phyloP scores from a whole-genome alignment of 2,797 vertebrate species.

The Loris lydekkerianus region DNA sequence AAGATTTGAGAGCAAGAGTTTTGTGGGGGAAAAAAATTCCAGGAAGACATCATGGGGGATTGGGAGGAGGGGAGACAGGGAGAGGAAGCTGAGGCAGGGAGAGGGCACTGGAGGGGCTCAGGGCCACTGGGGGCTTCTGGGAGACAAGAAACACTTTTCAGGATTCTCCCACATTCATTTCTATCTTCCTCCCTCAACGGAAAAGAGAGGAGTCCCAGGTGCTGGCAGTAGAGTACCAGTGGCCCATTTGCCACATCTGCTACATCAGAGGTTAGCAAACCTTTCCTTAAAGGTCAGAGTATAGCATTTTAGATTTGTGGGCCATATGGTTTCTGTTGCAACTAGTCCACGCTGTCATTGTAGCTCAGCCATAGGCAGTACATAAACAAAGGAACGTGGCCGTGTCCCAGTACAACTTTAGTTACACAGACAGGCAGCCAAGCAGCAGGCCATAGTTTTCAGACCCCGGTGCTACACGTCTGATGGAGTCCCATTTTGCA shows the following conservation, averaged over 20 bases:
- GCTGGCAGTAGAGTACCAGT: background rate
- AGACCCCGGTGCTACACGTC: background rate
- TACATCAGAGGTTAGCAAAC: background rate
- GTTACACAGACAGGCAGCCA: background rate
- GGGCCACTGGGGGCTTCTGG: background rate
- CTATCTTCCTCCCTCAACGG: background rate
- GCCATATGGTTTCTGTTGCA: background rate
- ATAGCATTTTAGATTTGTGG: background rate
- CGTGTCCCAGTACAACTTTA: background rate
- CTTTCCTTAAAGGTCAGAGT: conserved; percentile 21
- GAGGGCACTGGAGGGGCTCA: background rate
- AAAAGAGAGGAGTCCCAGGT: background rate
- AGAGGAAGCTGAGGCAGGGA: background rate
- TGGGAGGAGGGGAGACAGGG: too few relatives aligned
- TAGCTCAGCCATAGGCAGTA: background rate
- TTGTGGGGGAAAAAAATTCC: background rate
- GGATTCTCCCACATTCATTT: background rate
- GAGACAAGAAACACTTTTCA: background rate
- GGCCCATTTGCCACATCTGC: background rate
- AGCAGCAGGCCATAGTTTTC: background rate
- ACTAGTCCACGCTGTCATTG: background rate
- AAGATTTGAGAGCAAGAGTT: background rate
- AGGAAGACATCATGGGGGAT: background rate
- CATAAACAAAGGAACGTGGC: background rate
- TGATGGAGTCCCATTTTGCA: background rate